Percentiles rank a stretch among this genome's conserved stretches.
These are phyloP conservation scores for Panopea generosa DNA, from an alignment of 2,888 invertebrate species.

Conservation along the genomic window DNA sequence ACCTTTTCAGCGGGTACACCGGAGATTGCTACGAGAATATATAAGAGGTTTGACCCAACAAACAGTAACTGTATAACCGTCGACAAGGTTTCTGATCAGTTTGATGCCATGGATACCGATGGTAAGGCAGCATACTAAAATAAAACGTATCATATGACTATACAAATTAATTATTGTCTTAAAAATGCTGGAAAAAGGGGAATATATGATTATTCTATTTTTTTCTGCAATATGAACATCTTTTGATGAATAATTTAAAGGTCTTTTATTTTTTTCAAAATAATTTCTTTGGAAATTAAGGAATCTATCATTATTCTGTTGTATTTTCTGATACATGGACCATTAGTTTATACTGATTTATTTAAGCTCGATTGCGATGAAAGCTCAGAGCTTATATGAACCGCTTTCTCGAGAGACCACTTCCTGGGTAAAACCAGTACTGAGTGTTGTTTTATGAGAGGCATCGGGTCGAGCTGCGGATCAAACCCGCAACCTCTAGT, in stretches of 20 bases:
- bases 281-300: too few relatives aligned
- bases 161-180: neutral
- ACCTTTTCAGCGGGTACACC: slow-evolving; percentile 49
- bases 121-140: slow-evolving; percentile 14
- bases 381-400: too few relatives aligned
- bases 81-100: slow-evolving; percentile 37
- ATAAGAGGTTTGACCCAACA: slow-evolving; percentile 38
- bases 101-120: slow-evolving; percentile 38
- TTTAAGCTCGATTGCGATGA: too few relatives aligned
- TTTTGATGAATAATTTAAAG: neutral
- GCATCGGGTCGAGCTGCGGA: neutral
- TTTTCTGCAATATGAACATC: too few relatives aligned
- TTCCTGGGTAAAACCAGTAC: too few relatives aligned
- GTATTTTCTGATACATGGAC: too few relatives aligned
- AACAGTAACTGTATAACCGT: slow-evolving; percentile 48
- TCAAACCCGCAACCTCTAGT: neutral
- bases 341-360: too few relatives aligned
- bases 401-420: neutral
- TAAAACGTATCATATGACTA: neutral
- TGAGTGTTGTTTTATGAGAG: too few relatives aligned
- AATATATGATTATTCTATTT: too few relatives aligned
- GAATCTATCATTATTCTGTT: too few relatives aligned
- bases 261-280: neutral
- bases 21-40: slow-evolving; percentile 48
- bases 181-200: neutral